Conservation (phyloP, 2,113 vertebrate species). For the Hiodon tergisus region DNA sequence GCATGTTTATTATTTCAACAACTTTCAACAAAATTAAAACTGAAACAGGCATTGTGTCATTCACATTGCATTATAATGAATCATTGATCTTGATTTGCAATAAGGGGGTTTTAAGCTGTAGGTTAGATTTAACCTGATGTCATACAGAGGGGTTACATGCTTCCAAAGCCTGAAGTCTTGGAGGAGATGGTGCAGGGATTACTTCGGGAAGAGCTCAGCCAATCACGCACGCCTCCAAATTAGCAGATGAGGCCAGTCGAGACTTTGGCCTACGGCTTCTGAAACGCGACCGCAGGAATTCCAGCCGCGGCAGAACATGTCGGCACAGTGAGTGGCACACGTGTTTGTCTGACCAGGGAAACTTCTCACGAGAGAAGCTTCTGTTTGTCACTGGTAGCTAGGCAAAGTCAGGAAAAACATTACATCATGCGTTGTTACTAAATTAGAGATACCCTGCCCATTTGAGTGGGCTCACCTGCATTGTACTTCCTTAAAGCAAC, state of each 20-base stretch:
- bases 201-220: slow-evolving; percentile 49
- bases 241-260: slow-evolving; percentile 65
- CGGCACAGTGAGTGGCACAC: slow-evolving; percentile 25
- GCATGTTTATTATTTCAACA: no score
- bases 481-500: neutral
- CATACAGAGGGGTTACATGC: neutral
- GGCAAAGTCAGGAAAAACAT: slow-evolving; percentile 23
- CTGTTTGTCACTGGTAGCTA: slow-evolving; percentile 27
- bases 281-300: slow-evolving; percentile 62
- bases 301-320: slow-evolving; percentile 57
- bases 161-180: slow-evolving; percentile 1
- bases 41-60: no score
- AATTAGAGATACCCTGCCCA: neutral
- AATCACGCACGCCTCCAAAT: slow-evolving; percentile 65
- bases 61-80: no score
- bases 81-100: no score
- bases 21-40: no score
- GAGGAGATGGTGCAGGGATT: slow-evolving; percentile 34
- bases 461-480: neutral
- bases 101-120: no score
- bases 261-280: slow-evolving; percentile 54
- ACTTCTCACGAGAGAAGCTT: slow-evolving; percentile 14
- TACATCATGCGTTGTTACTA: neutral
- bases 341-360: neutral
- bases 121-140: neutral